Percentiles rank a stretch among this genome's conserved stretches.
phyloP scores from a whole-genome alignment of 2,888 invertebrate genomes.

The Agrochola circellaris region DNA sequence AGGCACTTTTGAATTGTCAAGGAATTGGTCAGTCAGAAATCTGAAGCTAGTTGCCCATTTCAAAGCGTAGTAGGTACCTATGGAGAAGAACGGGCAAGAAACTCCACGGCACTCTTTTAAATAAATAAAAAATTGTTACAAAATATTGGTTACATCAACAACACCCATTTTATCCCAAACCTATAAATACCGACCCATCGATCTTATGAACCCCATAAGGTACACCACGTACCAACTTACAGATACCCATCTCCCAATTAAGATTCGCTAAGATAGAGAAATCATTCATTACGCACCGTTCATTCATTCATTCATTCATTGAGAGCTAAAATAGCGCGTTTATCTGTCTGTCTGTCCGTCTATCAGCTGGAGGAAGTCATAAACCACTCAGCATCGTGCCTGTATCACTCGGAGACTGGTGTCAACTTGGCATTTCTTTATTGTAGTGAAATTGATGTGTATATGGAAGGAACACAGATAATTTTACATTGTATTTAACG shows the following conservation, averaged over 20 bases:
- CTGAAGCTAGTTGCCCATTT: too few relatives aligned
- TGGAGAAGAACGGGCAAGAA: too few relatives aligned
- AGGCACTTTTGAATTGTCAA: too few relatives aligned
- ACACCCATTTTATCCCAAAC: neutral
- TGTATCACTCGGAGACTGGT: constrained; percentile 80
- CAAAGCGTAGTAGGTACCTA: too few relatives aligned
- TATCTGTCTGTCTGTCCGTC: constrained; percentile 77
- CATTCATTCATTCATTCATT: constrained; percentile 76
- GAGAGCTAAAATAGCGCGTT: constrained; percentile 79
- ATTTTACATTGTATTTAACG: constrained; percentile 39
- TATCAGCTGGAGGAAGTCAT: constrained; percentile 83
- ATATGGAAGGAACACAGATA: constrained; percentile 55
- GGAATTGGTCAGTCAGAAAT: too few relatives aligned
- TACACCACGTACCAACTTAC: neutral
- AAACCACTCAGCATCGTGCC: constrained; percentile 80
- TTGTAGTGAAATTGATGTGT: constrained; percentile 62
- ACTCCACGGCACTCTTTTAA: too few relatives aligned
- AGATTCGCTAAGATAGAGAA: constrained; percentile 68
- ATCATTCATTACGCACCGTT: constrained; percentile 80
- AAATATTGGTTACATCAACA: too few relatives aligned
- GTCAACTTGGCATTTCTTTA: constrained; percentile 78
- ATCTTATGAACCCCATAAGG: neutral
- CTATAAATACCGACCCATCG: neutral
- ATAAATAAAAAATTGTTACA: too few relatives aligned
- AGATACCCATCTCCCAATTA: constrained; percentile 64